Conservation (phyloP, 2,797 vertebrate species). For the Ctenosaura bakeri region DNA sequence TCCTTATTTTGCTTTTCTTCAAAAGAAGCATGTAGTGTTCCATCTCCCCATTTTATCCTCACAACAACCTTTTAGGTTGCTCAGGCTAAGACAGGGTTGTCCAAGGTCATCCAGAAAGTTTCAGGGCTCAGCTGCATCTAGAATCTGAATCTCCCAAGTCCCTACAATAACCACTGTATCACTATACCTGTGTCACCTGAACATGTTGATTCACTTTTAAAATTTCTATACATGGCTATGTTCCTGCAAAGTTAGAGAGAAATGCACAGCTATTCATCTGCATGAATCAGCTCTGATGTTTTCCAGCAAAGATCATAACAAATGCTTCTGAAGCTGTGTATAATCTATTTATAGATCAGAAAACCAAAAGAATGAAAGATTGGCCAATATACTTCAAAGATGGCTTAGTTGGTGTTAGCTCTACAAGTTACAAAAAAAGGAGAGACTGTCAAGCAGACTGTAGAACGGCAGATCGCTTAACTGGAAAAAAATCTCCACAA, state of each 20-base stretch:
- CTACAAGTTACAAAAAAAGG: constrained; percentile 48
- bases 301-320: background rate
- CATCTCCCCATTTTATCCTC: background rate
- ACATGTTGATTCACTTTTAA: background rate
- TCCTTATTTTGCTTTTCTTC: no score
- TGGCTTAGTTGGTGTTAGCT: constrained; percentile 51
- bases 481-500: background rate
- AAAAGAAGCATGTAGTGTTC: background rate
- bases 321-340: background rate
- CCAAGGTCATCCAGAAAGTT: background rate
- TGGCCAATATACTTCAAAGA: constrained; percentile 56
- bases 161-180: background rate
- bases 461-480: constrained; percentile 23
- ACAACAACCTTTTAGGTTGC: background rate
- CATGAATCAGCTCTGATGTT: background rate
- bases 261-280: background rate
- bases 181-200: background rate
- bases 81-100: background rate
- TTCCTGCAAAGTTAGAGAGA: background rate
- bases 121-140: background rate
- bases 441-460: background rate
- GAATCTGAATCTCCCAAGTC: background rate
- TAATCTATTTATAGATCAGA: constrained; percentile 43
- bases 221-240: background rate
- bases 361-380: constrained; percentile 44